Base-by-base conservation (phyloP, 2,888 invertebrate species). In the Rotaria macrura region DNA sequence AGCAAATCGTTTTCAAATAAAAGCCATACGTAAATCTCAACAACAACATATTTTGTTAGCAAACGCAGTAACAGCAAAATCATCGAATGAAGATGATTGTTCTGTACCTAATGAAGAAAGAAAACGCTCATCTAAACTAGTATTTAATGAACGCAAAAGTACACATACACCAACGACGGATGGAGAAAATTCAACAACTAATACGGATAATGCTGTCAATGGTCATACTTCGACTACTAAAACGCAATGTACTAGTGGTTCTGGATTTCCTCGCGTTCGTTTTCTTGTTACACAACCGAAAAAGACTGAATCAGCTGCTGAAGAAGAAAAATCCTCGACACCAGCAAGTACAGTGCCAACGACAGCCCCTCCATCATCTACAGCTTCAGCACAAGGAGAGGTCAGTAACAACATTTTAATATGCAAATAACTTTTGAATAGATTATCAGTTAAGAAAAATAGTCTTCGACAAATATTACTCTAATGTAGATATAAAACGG, bases 11-110 rank as follows among this genome's bases (percentile, higher is more conserved):
- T 79, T 79, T 43, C 43, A 79, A 79, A 9, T 79, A 10, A 79
- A 79, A 79, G 43, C 79, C 4, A 43, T 79, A 43, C 79, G 79
- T 12, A 79, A 79, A 79, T 79, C 79, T 40, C 79, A 79, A 79
- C 79, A 79, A 72, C 72, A 72, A n/a, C 25, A 43, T 12, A n/a
- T 79, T n/a, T 25, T 79, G 12, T 65, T 65, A 65, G 65, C 34
- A 38, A 65, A 65, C 38, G 23, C 79, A 25, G 25, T 25, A 10
- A 20, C 79, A 43, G 79, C 79, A 10, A 79, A 79, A 43, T 79
- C 79, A n/a, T 79, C 79, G 14, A 79, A 79, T 43, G 79, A 79
- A 7, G 79, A 79, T 43, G 79, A 79, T 43, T 10, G 79, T 43
- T 43, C 43, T 10, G 25, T 34, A 34, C 29, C 65, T 4, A 65